Percentiles rank a stretch among this genome's conserved stretches.
These are phyloP conservation scores for Nysson spinosus DNA, from an alignment of 2,888 invertebrate species.

Conservation along the genomic window DNA sequence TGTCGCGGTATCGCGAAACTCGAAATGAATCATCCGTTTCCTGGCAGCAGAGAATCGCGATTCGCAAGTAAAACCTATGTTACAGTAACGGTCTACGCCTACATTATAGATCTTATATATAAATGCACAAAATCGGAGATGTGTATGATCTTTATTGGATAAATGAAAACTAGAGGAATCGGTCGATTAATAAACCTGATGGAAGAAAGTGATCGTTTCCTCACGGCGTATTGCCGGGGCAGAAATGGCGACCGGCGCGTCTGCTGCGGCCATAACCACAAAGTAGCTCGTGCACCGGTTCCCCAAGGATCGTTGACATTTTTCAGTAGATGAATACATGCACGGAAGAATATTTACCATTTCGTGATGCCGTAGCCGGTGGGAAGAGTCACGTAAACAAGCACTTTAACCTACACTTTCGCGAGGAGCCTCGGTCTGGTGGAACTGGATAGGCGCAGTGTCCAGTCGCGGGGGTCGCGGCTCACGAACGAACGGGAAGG, in stretches of 20 bases:
- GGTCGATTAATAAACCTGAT: constrained; percentile 26
- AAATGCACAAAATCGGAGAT: not conserved
- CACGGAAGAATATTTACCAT: constrained; percentile 71
- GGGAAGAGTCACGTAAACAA: constrained; percentile 70
- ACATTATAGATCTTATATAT: too few relatives aligned
- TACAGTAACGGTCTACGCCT: constrained; percentile 17
- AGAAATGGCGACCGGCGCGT: constrained; percentile 76
- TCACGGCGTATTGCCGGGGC: constrained; percentile 61
- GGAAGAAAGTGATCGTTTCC: constrained; percentile 50
- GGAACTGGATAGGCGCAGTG: constrained; percentile 71
- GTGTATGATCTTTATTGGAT: too few relatives aligned
- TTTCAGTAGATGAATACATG: constrained; percentile 20
- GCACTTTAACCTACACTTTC: constrained; percentile 74
- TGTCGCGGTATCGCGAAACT: constrained; percentile 46
- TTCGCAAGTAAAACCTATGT: constrained; percentile 25
- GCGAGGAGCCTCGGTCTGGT: constrained; percentile 68
- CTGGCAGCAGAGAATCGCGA: constrained; percentile 49
- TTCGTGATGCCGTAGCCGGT: constrained; percentile 65
- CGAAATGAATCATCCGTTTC: constrained; percentile 61
- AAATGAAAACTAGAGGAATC: too few relatives aligned
- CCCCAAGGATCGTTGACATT: constrained; percentile 27
- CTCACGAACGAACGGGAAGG: constrained; percentile 73
- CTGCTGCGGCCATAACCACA: constrained; percentile 74
- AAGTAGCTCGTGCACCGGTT: constrained; percentile 52
- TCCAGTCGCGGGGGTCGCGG: constrained; percentile 72